A percentile compares a stretch with the other conserved stretches of the same genome.
These are phyloP conservation scores for Salvator merianae DNA, from an alignment of 2,113 vertebrate species.

Conservation along the genomic window DNA sequence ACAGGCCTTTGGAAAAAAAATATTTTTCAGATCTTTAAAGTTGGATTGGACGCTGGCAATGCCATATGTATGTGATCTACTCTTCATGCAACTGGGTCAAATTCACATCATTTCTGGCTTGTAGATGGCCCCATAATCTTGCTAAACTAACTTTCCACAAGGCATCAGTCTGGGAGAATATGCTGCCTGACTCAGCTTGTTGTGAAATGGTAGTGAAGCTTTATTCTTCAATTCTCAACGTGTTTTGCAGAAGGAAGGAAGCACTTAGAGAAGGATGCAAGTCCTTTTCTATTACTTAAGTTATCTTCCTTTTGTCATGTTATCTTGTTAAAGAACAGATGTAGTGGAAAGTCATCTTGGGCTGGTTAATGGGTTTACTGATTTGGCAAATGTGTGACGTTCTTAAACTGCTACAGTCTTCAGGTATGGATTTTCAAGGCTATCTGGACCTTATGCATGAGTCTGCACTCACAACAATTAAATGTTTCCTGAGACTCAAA, in stretches of 20 bases:
- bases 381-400: neutral
- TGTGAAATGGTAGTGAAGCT: neutral
- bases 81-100: too few relatives aligned
- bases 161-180: neutral
- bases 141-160: neutral
- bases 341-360: neutral
- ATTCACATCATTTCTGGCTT: too few relatives aligned
- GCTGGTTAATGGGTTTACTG: neutral
- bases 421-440: neutral
- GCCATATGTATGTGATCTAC: too few relatives aligned
- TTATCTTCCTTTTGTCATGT: neutral
- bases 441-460: neutral
- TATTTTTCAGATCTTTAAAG: too few relatives aligned
- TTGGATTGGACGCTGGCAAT: too few relatives aligned
- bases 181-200: neutral
- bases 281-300: neutral
- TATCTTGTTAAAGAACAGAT: neutral
- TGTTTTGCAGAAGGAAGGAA: conserved; percentile 3
- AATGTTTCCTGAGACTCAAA: neutral
- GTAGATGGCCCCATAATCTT: neutral
- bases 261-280: neutral
- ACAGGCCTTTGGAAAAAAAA: too few relatives aligned
- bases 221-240: neutral
- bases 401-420: neutral
- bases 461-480: neutral